Evolutionary conservation across 2,113 vertebrate genomes (phyloP), one percentile per base, ranked within the genome.

Genomic region (Ramphastos sulfuratus): DNA sequence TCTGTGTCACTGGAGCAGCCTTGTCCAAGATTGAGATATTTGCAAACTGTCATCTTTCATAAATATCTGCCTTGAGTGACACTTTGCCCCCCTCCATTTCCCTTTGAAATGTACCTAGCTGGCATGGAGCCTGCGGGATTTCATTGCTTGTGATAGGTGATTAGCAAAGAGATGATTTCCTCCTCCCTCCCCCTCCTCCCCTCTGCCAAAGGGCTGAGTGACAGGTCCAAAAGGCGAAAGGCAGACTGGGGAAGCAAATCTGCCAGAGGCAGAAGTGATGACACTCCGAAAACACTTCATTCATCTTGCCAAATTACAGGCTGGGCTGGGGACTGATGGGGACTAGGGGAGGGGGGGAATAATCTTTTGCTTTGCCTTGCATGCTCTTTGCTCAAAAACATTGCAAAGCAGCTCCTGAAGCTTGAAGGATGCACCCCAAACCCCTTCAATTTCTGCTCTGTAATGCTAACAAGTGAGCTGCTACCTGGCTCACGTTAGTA

Each of bases 1-100:
- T 98, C 97, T 85, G 97, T 98, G 98, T 99, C 99, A 98, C 98
- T 97, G 96, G 96, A 90, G 95, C 97, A 97, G 98, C 97, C 98
- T 98, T 98, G 97, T 97, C 97, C 97, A 97, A 98, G 99, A 99
- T 98, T 99, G 99, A 99, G 98, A 99, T 99, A 99, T 99, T 99
- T 99, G 98, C 98, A 99, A 99, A 98, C 98, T 99, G 99, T 99
- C 99, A 99, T 98, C 98, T 98, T 98, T 98, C 97, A 99, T 99
- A 99, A 99, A 99, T 98, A 98, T 98, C 98, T 98, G 97, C 98
- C 97, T 97, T 97, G 97, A 98, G 96, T 98, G 98, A 98, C 97
- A 97, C 96, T 91, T 95, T 96, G 92, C 91, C 90, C 95, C 96
- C 95, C 96, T 92, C 58, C 58, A 35, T 92, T 95, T 97, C 95